Base-by-base conservation (phyloP, 2,113 vertebrate genomes). In the Pelecanus crispus region DNA sequence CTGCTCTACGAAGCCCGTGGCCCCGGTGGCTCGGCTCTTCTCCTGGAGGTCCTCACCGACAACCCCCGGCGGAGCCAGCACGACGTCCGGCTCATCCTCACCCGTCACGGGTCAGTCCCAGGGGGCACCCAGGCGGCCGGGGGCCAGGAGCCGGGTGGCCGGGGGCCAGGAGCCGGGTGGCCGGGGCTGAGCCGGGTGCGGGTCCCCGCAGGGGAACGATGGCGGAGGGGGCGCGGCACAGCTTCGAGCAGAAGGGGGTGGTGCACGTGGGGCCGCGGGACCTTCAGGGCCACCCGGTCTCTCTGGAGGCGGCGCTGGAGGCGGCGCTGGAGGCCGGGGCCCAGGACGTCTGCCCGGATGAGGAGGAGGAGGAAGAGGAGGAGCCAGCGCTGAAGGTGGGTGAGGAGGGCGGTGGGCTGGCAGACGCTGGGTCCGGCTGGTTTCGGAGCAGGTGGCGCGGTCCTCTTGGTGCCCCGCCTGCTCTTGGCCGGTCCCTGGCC, bases 121-220 rank as follows among this genome's bases (percentile, higher is more conserved):
- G 11, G 21, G 21, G n/a, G 13, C 20, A 10, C 13, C n/a, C 47
- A 7, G 21, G 52, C 1, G 10, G 7, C 71, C 3, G 44, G 73
- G 26, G 9, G 21, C 31, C n/a, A n/a, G n/a, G n/a, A n/a, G n/a
- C 20, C 44, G 1, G 38, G 21, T 5, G 3, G 6, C 47, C 5
- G 2, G n/a, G 31, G 38, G n/a, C n/a, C n/a, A n/a, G n/a, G n/a
- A n/a, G n/a, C 20, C 44, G 1, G 38, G 21, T 5, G 3, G 6
- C 47, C 5, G 2, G n/a, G 31, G 38, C 61, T 53, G 49, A 65
- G 42, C 3, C 4, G 8, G 25, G 3, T 8, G 5, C 9, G 26
- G 74, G 17, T 40, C 2, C 13, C 67, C 8, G 5, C 50, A 66
- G 83, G 71, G 83, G 50, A 5, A 34, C 2, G 7, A 22, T 86